Evolutionary conservation across 2,113 vertebrate genomes (phyloP), one percentile per base, ranked within the genome.

Genomic region (Edolisoma coerulescens): DNA sequence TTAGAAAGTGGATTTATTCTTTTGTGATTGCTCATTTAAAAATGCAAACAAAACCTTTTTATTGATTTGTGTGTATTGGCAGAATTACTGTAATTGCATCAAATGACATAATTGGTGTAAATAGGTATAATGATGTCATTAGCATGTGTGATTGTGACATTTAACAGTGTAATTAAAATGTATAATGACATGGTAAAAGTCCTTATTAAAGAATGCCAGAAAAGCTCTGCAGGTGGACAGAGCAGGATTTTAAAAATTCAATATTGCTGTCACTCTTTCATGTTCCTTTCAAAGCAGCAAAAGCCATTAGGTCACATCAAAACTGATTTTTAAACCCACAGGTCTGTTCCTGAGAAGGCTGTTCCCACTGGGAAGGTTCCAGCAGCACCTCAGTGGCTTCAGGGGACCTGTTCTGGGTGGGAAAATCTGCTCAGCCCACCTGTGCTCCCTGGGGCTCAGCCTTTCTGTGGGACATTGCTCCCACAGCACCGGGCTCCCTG

Each of bases 51-150:
- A 95, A 97, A 97, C 92, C 97, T 94, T 95, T 95, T 93, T 96
- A 97, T 97, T 97, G 97, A 97, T 97, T 95, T 97, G 97, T 97
- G 95, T 97, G 95, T 97, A 97, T 97, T 97, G 97, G 96, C 93
- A 96, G 95, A 96, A 96, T 96, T 96, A 93, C 96, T 87, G 84
- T 97, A 97, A 97, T 97, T 97, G 96, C 97, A 96, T 95, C 97
- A 97, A 97, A 97, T 96, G 95, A 92, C 97, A 97, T 97, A 97
- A 97, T 96, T 97, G 97, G 96, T 96, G 97, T 97, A 97, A 97
- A 97, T 97, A 97, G 97, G 95, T 96, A 95, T 97, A 97, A 97
- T 97, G 97, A 97, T 97, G 97, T 97, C 97, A 97, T 97, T 97
- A 97, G 87, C 96, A 96, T 97, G 96, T 97, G 84, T 97, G 97